phyloP scores from a whole-genome alignment of 2,797 vertebrate genomes.

The Chrosomus eos region DNA sequence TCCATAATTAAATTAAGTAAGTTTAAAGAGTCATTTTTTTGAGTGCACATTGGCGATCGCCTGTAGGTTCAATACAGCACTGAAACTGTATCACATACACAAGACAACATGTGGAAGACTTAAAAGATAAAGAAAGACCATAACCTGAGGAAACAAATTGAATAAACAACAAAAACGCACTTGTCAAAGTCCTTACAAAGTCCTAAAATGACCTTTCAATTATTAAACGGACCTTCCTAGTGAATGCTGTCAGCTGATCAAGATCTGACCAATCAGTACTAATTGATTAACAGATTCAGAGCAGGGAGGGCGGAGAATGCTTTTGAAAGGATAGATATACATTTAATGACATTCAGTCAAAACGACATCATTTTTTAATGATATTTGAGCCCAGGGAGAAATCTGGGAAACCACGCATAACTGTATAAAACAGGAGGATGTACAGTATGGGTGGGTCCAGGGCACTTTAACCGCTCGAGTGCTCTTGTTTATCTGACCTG shows the following conservation, averaged over 20 bases:
- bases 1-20: too few relatives aligned
- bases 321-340: background rate
- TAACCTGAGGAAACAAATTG: background rate
- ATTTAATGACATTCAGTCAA: background rate
- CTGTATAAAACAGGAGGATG: background rate
- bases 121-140: background rate
- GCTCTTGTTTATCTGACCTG: constrained; percentile 58
- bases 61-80: background rate
- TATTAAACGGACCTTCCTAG: background rate
- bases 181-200: background rate
- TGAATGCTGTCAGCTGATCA: background rate
- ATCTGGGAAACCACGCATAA: background rate
- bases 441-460: background rate
- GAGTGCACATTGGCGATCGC: background rate
- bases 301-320: background rate
- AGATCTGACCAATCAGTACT: background rate
- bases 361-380: background rate
- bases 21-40: too few relatives aligned
- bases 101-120: background rate
- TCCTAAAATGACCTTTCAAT: background rate
- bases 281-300: background rate
- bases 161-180: background rate
- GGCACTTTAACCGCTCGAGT: constrained; percentile 47
- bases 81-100: background rate
- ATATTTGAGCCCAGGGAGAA: background rate